Base-by-base conservation (phyloP, 2,113 vertebrate species). In the Thomomys bottae region DNA sequence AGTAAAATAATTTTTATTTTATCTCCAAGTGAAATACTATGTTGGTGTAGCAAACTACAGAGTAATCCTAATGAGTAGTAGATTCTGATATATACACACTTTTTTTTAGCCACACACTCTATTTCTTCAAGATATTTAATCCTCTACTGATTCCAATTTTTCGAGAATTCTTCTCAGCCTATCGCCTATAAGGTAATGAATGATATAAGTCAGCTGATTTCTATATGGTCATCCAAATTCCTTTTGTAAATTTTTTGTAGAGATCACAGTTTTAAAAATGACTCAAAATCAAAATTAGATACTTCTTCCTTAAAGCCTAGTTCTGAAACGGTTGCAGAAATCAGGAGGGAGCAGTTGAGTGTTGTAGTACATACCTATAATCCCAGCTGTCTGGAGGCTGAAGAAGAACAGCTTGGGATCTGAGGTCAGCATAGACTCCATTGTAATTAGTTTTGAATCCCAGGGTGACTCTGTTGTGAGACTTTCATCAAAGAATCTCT, bases 71-170 rank as follows among this genome's bases (percentile, higher is more conserved):
- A 45, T 78, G 81, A 78, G 20, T 63, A 6, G 17, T 36, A 11
- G 6, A 57, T 83, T 30, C 8, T 57, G 2, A 70, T 54, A 34
- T 8, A 40, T 34, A 9, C 0, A 70, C 84, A 49, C 68, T 28
- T 68, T n/a, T n/a, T 72, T 66, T 54, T 54, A 54, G 12, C 49
- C 49, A 54, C 18, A 30, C 9, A 18, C 86, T 40, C 18, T 88
- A 6, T n/a, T 86, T 24, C 86, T 91, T 79, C 80, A 38, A 57
- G 18, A 7, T 71, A 30, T 64, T 88, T 85, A 79, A 61, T 80
- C 11, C 23, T 18, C 8, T 71, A 24, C 54, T 26, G 12, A 34
- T 72, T 91, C 21, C 0, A 0, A 57, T 45, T 77, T 32, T 10
- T 24, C 0, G 3, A 68, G 79, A 45, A 72, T 83, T 67, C 38